Base-by-base conservation (phyloP, 2,113 vertebrate species). In the Nematolebias whitei region DNA sequence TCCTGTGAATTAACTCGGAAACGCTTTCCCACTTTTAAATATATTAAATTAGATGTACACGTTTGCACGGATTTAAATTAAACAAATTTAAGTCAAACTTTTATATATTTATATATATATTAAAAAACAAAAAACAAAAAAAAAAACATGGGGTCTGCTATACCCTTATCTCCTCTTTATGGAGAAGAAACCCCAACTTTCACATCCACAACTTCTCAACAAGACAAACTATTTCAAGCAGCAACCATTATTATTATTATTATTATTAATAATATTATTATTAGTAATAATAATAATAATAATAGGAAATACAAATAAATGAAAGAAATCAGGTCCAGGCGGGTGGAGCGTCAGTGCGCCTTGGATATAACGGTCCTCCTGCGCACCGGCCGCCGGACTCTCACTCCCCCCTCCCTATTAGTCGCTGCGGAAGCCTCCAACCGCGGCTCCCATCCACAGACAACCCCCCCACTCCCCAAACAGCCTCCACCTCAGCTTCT, bases 171-270 rank as follows among this genome's bases (percentile, higher is more conserved):
- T 71, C 7, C 26, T 29, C 26, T 7, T 29, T 29, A 4, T 29
- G 26, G 26, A 29, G 68, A 73, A 78, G 22, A 47, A 56, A 45
- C 4, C 41, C 48, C 73, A 90, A 90, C 89, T 91, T 92, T 89
- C 86, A 66, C 83, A 83, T 58, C 85, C 79, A 79, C 80, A 82
- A 79, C 50, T 76, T 81, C 40, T 40, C 55, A 60, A 16, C 15
- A 48, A 53, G 43, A 49, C 23, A 57, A 53, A 62, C 45, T 63
- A 24, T 66, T 44, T 13, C 13, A 71, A 63, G 20, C 60, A 32
- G 20, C 47, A 35, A 19, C 7, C 7, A n/a, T n/a, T n/a, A n/a
- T n/a, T n/a, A n/a, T n/a, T n/a, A n/a, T n/a, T n/a, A n/a, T n/a
- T n/a, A n/a, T n/a, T n/a, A n/a, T n/a, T n/a, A n/a, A n/a, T n/a